A percentile compares a stretch with the other conserved stretches of the same genome.
These are phyloP conservation scores for Ranitomeya imitator DNA, from an alignment of 2,113 vertebrate species.

Conservation along the genomic window DNA sequence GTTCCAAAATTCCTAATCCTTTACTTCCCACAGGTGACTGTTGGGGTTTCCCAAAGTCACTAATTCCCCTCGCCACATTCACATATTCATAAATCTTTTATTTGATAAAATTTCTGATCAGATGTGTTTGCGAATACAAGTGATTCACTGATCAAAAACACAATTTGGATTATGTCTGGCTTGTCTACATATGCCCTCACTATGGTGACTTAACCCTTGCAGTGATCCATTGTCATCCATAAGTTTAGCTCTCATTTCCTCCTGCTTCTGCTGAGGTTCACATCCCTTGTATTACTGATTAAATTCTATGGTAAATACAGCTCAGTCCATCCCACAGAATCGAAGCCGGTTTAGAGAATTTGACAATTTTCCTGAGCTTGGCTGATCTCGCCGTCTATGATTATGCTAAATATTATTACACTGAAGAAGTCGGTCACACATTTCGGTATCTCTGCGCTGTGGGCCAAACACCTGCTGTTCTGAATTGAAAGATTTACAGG, in stretches of 20 bases:
- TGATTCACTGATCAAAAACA: too few relatives aligned
- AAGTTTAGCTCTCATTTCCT: not conserved
- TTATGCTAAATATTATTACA: slow-evolving; percentile 41
- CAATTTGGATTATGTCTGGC: not conserved
- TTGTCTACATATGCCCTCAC: not conserved
- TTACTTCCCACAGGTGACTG: not conserved
- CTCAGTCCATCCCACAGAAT: not conserved
- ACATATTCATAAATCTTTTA: not conserved
- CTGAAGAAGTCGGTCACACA: slow-evolving; percentile 44
- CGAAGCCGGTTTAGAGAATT: not conserved
- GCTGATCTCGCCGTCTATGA: slow-evolving; percentile 30
- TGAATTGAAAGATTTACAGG: slow-evolving; percentile 23
- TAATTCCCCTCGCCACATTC: not conserved
- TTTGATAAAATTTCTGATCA: too few relatives aligned
- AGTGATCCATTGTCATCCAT: not conserved
- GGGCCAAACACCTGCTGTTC: slow-evolving; percentile 52
- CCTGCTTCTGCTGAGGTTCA: not conserved
- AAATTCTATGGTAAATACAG: not conserved
- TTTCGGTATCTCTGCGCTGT: slow-evolving; percentile 40
- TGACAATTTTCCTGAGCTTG: slow-evolving; percentile 11
- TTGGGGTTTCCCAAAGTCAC: not conserved
- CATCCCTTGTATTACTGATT: not conserved
- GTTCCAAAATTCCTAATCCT: not conserved
- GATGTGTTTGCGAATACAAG: too few relatives aligned
- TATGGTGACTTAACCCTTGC: not conserved